Evolutionary conservation across 2,888 invertebrate genomes (phyloP).

Genomic region (Galerucella nymphaeae): DNA sequence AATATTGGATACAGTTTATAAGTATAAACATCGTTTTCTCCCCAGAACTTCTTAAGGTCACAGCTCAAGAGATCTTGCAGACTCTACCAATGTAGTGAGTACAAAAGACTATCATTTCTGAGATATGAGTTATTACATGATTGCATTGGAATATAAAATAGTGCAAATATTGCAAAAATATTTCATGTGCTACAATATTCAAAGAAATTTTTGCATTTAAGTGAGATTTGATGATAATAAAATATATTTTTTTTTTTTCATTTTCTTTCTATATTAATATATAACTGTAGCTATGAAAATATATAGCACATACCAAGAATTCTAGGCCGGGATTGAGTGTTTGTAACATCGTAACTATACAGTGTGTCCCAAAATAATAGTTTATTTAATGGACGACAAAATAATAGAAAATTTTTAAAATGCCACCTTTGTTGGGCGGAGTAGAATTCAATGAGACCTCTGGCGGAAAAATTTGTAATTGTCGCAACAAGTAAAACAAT

Average conservation of each 20-base stretch:
- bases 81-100: too few relatives aligned
- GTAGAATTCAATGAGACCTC: too few relatives aligned
- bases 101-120: not conserved
- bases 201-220: not conserved
- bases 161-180: slow-evolving; percentile 28
- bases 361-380: too few relatives aligned
- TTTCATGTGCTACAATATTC: slow-evolving; percentile 16
- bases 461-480: too few relatives aligned
- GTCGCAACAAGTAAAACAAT: too few relatives aligned
- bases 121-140: slow-evolving; percentile 21
- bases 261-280: not conserved
- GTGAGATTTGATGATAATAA: not conserved
- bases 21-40: too few relatives aligned
- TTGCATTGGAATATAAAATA: slow-evolving; percentile 8
- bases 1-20: too few relatives aligned
- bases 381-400: too few relatives aligned
- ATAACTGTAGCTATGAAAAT: slow-evolving; percentile 1
- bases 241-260: not conserved
- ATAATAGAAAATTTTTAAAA: too few relatives aligned
- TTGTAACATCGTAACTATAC: not conserved
- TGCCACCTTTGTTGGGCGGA: too few relatives aligned
- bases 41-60: too few relatives aligned
- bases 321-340: not conserved
- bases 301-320: not conserved
- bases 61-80: too few relatives aligned